These are phyloP conservation scores for Athripsodes cinereus DNA, from an alignment of 2,888 invertebrate species.

Conservation along the genomic window DNA sequence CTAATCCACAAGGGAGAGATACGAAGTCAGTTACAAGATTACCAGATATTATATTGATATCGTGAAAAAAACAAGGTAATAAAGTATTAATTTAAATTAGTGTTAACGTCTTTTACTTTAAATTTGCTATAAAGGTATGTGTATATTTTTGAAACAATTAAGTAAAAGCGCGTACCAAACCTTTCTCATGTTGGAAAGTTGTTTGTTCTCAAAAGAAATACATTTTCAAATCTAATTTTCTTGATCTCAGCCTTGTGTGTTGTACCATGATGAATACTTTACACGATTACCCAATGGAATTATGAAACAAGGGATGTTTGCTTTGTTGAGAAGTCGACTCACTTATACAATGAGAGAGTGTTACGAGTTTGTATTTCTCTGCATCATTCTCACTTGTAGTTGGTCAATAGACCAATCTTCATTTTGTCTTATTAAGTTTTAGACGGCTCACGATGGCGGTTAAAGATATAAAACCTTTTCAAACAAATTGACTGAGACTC, in stretches of 20 bases:
- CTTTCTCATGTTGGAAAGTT: too few relatives aligned
- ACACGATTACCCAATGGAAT: conserved; percentile 21
- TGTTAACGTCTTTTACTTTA: too few relatives aligned
- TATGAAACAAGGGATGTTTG: conserved; percentile 4
- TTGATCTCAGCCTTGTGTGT: background rate
- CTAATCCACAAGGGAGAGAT: too few relatives aligned
- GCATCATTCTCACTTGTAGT: background rate
- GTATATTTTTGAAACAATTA: too few relatives aligned
- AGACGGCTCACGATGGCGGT: background rate
- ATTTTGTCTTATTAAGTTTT: background rate
- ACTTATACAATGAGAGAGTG: background rate
- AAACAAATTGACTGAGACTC: background rate
- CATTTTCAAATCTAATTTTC: background rate
- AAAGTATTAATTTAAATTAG: too few relatives aligned
- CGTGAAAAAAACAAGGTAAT: too few relatives aligned
- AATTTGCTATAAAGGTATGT: too few relatives aligned
- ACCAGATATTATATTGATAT: too few relatives aligned
- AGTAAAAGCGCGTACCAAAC: too few relatives aligned
- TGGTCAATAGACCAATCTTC: background rate
- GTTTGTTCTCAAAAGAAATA: too few relatives aligned
- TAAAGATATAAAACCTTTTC: background rate
- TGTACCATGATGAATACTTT: conserved; percentile 7
- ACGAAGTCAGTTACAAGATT: too few relatives aligned
- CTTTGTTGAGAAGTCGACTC: background rate
- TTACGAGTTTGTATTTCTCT: too few relatives aligned